A percentile compares a stretch with the other conserved stretches of the same genome.
Evolutionary conservation across 2,797 vertebrate genomes (phyloP).

Genomic region (Aotus griseimembra): DNA sequence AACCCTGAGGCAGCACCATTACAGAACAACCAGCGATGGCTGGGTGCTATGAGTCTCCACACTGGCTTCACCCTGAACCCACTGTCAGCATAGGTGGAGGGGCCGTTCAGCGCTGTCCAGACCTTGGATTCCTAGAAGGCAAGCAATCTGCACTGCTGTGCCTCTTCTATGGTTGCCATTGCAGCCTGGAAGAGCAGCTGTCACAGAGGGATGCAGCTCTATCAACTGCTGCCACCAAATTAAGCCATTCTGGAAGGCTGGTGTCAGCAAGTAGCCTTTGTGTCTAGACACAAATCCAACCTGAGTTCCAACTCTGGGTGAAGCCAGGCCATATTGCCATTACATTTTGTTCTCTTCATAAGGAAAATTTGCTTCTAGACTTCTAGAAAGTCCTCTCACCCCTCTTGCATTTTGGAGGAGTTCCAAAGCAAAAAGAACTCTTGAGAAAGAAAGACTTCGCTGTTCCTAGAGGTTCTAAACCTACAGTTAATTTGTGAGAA

Average conservation of each 20-base stretch:
- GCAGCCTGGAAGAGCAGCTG: not conserved
- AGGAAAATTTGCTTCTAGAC: not conserved
- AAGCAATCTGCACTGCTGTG: not conserved
- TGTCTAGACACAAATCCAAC: not conserved
- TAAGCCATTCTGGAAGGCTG: not conserved
- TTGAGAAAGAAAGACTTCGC: not conserved
- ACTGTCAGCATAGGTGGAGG: not conserved
- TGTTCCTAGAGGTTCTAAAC: not conserved
- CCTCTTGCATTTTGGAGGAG: not conserved
- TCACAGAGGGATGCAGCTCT: not conserved
- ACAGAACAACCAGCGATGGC: not conserved
- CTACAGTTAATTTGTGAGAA: not conserved
- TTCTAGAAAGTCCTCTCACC: not conserved
- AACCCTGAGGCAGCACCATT: no score
- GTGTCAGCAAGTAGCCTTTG: not conserved
- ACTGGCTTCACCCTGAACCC: not conserved
- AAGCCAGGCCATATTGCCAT: accelerated
- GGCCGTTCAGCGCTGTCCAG: accelerated
- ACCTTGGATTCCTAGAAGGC: not conserved
- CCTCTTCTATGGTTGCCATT: not conserved
- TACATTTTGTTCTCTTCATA: not conserved
- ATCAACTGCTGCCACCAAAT: accelerated
- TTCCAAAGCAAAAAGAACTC: not conserved
- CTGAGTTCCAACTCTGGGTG: not conserved
- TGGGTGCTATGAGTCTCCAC: accelerated